Evolutionary conservation across 2,797 vertebrate species (phyloP).

Genomic region (Periparus ater): DNA sequence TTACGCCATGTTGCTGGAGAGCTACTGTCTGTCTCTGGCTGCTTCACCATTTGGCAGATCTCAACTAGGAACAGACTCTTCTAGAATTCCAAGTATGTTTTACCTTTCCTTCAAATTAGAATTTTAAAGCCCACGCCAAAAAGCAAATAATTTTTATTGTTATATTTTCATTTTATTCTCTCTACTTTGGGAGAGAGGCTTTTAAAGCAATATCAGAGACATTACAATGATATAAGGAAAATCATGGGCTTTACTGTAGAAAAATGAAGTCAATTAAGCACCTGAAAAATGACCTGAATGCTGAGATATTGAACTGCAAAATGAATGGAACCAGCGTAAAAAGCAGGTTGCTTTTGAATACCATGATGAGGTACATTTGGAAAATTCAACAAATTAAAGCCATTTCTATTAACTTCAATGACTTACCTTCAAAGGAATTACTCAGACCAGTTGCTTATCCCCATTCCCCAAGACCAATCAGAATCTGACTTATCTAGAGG

Average conservation of each 20-base stretch:
- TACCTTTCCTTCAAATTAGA: not conserved
- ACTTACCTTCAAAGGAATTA: not conserved
- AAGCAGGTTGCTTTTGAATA: not conserved
- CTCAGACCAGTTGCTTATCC: not conserved
- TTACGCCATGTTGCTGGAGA: not conserved
- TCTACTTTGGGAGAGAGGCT: not conserved
- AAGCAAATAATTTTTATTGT: not conserved
- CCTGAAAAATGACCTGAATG: not conserved
- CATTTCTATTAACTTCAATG: not conserved
- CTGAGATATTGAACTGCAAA: not conserved
- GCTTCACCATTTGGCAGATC: not conserved
- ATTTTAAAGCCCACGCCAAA: not conserved
- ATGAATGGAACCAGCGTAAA: not conserved
- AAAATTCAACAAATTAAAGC: conserved; percentile 1
- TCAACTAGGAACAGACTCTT: not conserved
- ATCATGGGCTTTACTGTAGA: not conserved
- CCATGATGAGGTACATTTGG: not conserved
- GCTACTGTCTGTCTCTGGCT: not conserved
- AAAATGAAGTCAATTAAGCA: conserved; percentile 13
- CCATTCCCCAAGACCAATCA: not conserved
- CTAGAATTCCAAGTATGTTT: not conserved
- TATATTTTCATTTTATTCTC: not conserved
- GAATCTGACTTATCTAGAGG: not conserved
- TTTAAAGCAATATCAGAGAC: not conserved
- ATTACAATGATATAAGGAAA: not conserved